phyloP scores from a whole-genome alignment of 1,140 invertebrate genomes.

The Drosophila rhopaloa region DNA sequence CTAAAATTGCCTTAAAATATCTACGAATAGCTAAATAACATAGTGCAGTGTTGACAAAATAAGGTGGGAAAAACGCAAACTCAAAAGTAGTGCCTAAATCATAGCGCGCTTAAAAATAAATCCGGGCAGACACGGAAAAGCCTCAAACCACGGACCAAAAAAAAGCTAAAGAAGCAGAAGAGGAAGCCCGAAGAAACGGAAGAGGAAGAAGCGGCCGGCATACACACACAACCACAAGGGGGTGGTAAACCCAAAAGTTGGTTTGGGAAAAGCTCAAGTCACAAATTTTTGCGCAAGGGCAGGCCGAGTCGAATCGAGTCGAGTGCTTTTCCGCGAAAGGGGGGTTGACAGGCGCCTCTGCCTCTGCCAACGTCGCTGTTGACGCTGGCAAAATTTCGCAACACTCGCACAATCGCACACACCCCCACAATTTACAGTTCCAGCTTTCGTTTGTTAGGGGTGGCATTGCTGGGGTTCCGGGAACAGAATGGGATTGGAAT shows the following conservation, averaged over 20 bases:
- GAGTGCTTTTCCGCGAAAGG: conserved; percentile 47
- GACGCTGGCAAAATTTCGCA: conserved; percentile 71
- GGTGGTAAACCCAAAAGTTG: conserved; percentile 13
- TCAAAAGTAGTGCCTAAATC: conserved; percentile 23
- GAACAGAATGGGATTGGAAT: conserved; percentile 33
- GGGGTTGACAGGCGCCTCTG: conserved; percentile 36
- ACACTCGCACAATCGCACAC: conserved; percentile 62
- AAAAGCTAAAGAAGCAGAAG: conserved; percentile 21
- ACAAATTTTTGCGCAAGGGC: conserved; percentile 80
- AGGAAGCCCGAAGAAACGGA: conserved; percentile 44
- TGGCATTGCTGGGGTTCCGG: conserved; percentile 52
- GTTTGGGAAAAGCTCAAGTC: conserved; percentile 73
- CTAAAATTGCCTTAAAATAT: neutral
- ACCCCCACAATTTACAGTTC: conserved; percentile 37
- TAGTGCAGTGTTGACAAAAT: conserved; percentile 14
- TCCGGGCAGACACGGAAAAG: conserved; percentile 74
- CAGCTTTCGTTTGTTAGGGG: conserved; percentile 59
- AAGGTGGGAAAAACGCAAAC: conserved; percentile 3
- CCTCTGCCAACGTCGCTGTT: neutral
- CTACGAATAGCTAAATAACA: neutral
- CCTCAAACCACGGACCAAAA: conserved; percentile 56
- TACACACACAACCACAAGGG: conserved; percentile 61
- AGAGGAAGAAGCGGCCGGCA: conserved; percentile 67
- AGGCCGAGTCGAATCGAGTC: conserved; percentile 52
- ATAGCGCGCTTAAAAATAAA: conserved; percentile 77